Evolutionary conservation across 2,888 invertebrate species (phyloP).

Genomic region (Athalia circularis): DNA sequence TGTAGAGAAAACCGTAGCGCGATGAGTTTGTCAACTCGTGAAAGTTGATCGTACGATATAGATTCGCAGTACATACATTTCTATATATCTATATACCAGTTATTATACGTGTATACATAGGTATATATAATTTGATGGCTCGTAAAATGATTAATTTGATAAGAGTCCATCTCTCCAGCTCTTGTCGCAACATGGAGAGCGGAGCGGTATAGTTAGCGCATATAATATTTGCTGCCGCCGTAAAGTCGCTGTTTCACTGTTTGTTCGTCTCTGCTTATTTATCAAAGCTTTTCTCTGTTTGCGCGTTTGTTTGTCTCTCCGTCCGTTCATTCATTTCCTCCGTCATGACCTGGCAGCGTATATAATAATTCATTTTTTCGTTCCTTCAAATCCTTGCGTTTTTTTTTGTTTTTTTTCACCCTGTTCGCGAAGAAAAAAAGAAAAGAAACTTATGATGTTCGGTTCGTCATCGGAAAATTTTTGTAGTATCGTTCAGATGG

Average conservation of each 20-base stretch:
- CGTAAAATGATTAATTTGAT: slow-evolving; percentile 66
- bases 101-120: neutral
- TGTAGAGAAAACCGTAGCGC: too few species aligned
- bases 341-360: too few species aligned
- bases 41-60: too few species aligned
- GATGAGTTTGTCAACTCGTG: too few species aligned
- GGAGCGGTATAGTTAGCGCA: neutral
- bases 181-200: neutral
- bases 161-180: slow-evolving; percentile 21
- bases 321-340: too few species aligned
- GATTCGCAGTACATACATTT: neutral
- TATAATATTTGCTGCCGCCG: slow-evolving; percentile 56
- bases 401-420: too few species aligned
- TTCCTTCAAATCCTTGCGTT: too few species aligned
- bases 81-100: neutral
- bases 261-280: slow-evolving; percentile 47
- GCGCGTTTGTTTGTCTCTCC: neutral
- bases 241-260: slow-evolving; percentile 54
- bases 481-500: too few species aligned
- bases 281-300: slow-evolving; percentile 6
- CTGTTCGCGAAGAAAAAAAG: too few species aligned
- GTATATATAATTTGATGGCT: slow-evolving; percentile 47
- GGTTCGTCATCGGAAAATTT: too few species aligned
- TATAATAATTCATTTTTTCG: neutral
- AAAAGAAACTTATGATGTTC: too few species aligned